Conservation (phyloP, 2,888 invertebrate species). For the Sphaeridia pumilis region DNA sequence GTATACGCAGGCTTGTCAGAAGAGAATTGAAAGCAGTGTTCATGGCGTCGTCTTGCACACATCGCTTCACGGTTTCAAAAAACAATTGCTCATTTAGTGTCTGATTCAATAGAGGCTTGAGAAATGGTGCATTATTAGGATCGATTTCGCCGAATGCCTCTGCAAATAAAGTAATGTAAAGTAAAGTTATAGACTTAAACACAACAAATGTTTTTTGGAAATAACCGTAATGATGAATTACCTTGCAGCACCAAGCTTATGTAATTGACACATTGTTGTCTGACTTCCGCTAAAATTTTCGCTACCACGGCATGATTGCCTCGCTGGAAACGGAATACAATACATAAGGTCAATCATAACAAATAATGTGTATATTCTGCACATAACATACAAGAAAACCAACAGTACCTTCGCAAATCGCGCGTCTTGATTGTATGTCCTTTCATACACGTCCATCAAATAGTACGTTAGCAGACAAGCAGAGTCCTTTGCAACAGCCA, state of each 20-base stretch:
- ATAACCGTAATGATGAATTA: slow-evolving; percentile 18
- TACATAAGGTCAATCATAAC: slow-evolving; percentile 1
- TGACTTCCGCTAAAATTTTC: slow-evolving; percentile 48
- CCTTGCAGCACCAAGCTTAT: slow-evolving; percentile 50
- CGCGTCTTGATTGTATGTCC: slow-evolving; percentile 29
- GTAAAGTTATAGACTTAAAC: background rate
- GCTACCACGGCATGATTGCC: slow-evolving; percentile 62
- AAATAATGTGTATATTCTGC: too few relatives aligned
- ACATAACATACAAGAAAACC: slow-evolving; percentile 5
- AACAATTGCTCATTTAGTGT: slow-evolving; percentile 52
- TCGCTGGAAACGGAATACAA: slow-evolving; percentile 43
- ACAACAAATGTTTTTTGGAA: slow-evolving; percentile 1
- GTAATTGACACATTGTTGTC: slow-evolving; percentile 51
- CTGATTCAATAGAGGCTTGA: slow-evolving; percentile 57
- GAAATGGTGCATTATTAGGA: slow-evolving; percentile 47
- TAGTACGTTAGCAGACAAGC: slow-evolving; percentile 24
- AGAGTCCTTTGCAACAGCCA: slow-evolving; percentile 12
- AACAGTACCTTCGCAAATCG: slow-evolving; percentile 25
- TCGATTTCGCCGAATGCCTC: slow-evolving; percentile 15
- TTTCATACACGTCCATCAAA: slow-evolving; percentile 32
- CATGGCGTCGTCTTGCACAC: slow-evolving; percentile 52
- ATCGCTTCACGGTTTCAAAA: slow-evolving; percentile 50
- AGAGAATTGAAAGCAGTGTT: slow-evolving; percentile 52
- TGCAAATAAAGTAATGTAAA: slow-evolving; percentile 6
- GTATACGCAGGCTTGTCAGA: slow-evolving; percentile 56